Base-by-base conservation (phyloP, 2,888 invertebrate genomes). In the Alloplasta piceator region DNA sequence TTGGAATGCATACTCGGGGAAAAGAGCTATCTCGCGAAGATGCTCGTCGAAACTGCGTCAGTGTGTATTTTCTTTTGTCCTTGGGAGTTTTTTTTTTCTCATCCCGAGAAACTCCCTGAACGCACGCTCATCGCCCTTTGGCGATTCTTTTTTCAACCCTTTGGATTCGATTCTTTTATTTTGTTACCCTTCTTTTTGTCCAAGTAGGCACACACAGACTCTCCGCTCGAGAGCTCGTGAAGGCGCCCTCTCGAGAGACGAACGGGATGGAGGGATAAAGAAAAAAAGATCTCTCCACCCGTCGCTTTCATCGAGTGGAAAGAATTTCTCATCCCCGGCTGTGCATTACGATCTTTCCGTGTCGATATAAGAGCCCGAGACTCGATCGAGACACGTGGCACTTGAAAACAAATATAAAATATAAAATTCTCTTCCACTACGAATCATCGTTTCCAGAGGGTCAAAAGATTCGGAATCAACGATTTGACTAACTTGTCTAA, bases 101-200 rank as follows among this genome's bases (percentile, higher is more conserved):
- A 39, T 87, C 86, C 85, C 80, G 85, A 86, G 82, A 86, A 84
- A 82, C 83, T 85, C 78, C 79, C 82, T 83, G 84, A 82, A 50
- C 78, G 68, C 61, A 46, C 46, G 38, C 60, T 71, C 60, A 48
- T 55, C 61, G 43, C 73, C 64, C 74, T 64, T n/a, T 46, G 12
- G 36, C 48, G 9, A 16, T 60, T 61, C 50, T 52, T 6, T 72
- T 63, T 52, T 43, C 61, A 50, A 50, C 66, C 71, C 72, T 56
- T 55, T 52, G 38, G 50, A 78, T 72, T 85, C 80, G 72, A 76
- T 72, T 67, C 55, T 82, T 74, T 60, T 56, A 43, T 75, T 67
- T 43, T 26, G 1, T 79, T 68, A 61, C 46, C 67, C 55, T 76
- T 58, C 39, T 74, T 84, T 86, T 87, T 84, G 84, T 82, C 82